Evolutionary conservation across 2,888 invertebrate genomes (phyloP), one percentile per base, ranked within the genome.

Genomic region (Acronicta alni): DNA sequence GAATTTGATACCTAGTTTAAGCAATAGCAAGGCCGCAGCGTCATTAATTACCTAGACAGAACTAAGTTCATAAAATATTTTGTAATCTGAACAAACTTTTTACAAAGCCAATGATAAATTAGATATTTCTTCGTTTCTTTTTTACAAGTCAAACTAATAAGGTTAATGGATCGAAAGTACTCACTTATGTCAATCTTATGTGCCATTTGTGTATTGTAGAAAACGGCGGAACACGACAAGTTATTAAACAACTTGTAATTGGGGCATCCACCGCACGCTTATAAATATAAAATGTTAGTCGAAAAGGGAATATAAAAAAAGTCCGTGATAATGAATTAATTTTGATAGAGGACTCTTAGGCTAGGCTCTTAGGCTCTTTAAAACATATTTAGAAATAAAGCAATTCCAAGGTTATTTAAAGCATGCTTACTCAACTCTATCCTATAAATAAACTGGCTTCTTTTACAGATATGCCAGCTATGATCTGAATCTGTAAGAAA

Each of bases 61-160:
- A n/a, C 12, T 30, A 32, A 47, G 18, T 14, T 18, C n/a, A n/a
- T 30, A 32, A 58, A 49, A 45, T 18, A 38, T 54, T 42, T 7
- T 49, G 8, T 42, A 17, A 48, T 17, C 10, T 38, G 32, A 53
- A 42, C 10, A 14, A 9, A n/a, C 14, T 38, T 60, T 49, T 30
- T 17, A n/a, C 46, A 49, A 47, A 15, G 18, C 9, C 5, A 14
- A 39, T 49, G 12, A 17, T 20, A n/a, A 30, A 53, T 51, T 26
- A 38, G 35, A 37, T 23, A 14, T 35, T 51, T 39, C 45, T 37
- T 37, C 39, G 18, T 30, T 17, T 12, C 20, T n/a, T 17, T 57
- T 49, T 48, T 32, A 61, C 30, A 39, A 67, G 9, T 23, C 39
- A 18, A 64, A 60, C 30, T 57, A 72, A 75, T 68, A 54, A 53